Conservation (phyloP, 2,888 invertebrate genomes). For the Bimastos eiseni region DNA sequence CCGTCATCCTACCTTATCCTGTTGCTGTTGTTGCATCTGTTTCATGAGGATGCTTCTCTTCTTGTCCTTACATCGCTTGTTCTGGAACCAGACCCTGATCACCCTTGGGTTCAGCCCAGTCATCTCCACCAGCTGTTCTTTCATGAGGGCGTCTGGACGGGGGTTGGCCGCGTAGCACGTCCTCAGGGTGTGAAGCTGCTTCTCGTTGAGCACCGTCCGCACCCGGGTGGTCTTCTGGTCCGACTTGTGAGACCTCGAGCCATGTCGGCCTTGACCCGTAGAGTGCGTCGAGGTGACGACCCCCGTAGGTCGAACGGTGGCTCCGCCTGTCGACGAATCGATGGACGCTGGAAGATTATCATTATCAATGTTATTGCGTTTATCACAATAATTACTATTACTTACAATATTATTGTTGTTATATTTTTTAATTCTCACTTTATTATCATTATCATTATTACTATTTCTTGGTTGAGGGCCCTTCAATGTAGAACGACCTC, state of each 20-base stretch:
- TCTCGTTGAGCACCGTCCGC: conserved; percentile 96
- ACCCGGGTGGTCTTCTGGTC: conserved; percentile 86
- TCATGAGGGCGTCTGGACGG: conserved; percentile 97
- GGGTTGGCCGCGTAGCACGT: conserved; percentile 98
- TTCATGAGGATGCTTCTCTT: conserved; percentile 89
- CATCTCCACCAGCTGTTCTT: conserved; percentile 98
- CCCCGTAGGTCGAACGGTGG: background rate
- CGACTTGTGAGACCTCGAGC: conserved; percentile 37
- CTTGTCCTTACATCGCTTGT: conserved; percentile 63
- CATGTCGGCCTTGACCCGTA: conserved; percentile 22
- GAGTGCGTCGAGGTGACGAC: background rate
- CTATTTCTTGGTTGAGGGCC: no score
- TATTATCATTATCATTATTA: no score
- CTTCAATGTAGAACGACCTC: no score
- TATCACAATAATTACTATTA: background rate
- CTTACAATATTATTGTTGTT: background rate
- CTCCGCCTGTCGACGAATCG: background rate
- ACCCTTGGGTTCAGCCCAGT: conserved; percentile 94
- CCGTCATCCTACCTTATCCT: conserved; percentile 63
- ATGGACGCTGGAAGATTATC: background rate
- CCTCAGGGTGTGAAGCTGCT: conserved; percentile 93
- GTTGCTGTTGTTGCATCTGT: conserved; percentile 95
- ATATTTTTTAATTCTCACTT: no score
- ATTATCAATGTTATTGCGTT: no score
- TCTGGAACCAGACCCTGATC: conserved; percentile 98